Evolutionary conservation across 2,888 invertebrate genomes (phyloP).

Genomic region (Epinotia brunnichana): DNA sequence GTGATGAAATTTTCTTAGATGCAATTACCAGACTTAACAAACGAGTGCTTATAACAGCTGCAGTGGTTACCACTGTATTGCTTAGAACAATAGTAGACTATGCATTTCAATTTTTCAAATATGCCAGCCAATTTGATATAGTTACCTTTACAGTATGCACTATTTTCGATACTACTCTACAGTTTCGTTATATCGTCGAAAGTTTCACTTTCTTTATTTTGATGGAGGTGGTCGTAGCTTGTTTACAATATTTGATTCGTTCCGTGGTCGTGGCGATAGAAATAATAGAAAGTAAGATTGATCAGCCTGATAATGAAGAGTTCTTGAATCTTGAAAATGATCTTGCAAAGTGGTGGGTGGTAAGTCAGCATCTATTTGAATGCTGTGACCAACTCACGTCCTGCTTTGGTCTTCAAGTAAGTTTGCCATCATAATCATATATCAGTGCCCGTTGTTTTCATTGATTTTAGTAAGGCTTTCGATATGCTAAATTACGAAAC

Average conservation of each 20-base stretch:
- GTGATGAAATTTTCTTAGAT: neutral
- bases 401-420: conserved; percentile 14
- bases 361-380: neutral
- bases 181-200: neutral
- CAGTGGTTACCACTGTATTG: neutral
- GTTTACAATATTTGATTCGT: conserved; percentile 6
- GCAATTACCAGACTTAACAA: conserved; percentile 3
- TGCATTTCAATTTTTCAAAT: neutral
- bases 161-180: neutral
- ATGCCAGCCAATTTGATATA: neutral
- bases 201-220: neutral
- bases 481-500: too few relatives aligned
- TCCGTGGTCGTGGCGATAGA: neutral
- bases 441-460: too few relatives aligned
- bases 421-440: too few relatives aligned
- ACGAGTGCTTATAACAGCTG: neutral
- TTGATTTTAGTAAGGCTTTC: too few relatives aligned
- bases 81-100: neutral
- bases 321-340: neutral
- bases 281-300: neutral
- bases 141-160: neutral
- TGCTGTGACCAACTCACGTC: neutral
- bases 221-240: conserved; percentile 5
- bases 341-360: neutral
- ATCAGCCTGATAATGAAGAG: neutral